A percentile compares a stretch with the other conserved stretches of the same genome.
Conservation (phyloP, 2,797 vertebrate genomes). For the Xenops minutus region DNA sequence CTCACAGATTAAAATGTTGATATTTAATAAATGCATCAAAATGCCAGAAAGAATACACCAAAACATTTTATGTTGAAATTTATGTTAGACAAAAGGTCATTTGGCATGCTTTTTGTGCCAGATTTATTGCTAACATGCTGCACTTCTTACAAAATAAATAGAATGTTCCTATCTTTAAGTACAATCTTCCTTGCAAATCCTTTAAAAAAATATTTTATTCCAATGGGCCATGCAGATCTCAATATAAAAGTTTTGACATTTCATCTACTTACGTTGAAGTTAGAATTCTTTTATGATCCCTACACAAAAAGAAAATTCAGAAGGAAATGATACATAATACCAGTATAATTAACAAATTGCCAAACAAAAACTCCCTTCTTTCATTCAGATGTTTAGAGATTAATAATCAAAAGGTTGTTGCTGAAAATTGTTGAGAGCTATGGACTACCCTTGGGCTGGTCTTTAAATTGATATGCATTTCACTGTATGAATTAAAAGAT, state of each 20-base stretch:
- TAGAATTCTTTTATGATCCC: not conserved
- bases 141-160: constrained; percentile 1
- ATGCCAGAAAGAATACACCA: not conserved
- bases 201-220: not conserved
- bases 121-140: not conserved
- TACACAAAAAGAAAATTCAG: not conserved
- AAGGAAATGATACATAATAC: not conserved
- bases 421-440: not conserved
- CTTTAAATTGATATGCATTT: not conserved
- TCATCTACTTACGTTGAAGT: not conserved
- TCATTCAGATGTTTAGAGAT: not conserved
- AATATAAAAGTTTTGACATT: not conserved
- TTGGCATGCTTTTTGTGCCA: not conserved
- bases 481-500: not conserved
- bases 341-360: not conserved
- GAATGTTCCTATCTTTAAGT: not conserved
- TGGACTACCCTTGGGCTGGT: not conserved
- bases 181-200: not conserved
- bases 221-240: not conserved
- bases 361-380: not conserved
- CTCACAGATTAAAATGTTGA: constrained; percentile 2
- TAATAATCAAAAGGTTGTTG: not conserved
- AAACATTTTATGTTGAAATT: not conserved
- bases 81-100: not conserved
- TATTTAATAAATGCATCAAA: constrained; percentile 11